Base-by-base conservation (phyloP, 2,797 vertebrate species). In the Notolepis coatsorum region DNA sequence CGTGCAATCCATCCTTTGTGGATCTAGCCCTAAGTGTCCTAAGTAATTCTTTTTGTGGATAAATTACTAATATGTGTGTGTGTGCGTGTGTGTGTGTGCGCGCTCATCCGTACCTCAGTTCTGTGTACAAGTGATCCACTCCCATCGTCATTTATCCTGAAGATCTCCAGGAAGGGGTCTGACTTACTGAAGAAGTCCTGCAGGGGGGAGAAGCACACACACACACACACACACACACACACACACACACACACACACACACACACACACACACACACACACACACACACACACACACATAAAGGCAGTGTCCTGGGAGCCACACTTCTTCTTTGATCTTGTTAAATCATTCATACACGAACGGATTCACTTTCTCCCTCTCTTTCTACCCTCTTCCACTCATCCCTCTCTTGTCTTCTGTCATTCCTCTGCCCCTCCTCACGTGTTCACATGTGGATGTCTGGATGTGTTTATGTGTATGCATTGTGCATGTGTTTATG, bases 101-200 rank as follows among this genome's bases (percentile, higher is more conserved):
- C n/a, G n/a, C n/a, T n/a, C n/a, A 12, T 39, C 27, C 71, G 86
- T 86, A 98, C 97, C 96, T 99, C 97, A 24, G 97, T 99, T 82
- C 97, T 94, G 84, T 99, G 97, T 35, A 99, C 97, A 1, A 99
- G 95, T 18, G 98, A 98, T 63, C 96, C 96, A 1, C 95, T 97
- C 24, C 95, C 96, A 9, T 99, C 98, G 62, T 99, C 94, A 23
- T 99, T 99, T 91, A 99, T 91, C 70, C 97, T 93, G 76, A 98
- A 99, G 74, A 98, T 98, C 91, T 99, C 98, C 90, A 99, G 91
- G 84, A 99, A 99, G 30, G 98, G 97, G 81, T 99, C 97, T 9
- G 98, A 99, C 89, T 99, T 99, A 90, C 98, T 99, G 94, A 99
- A 99, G 92, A 99, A 99, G 91, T 99, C 98, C 98, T 99, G 85